phyloP scores from a whole-genome alignment of 2,888 invertebrate genomes.

The Rosalia funebris region DNA sequence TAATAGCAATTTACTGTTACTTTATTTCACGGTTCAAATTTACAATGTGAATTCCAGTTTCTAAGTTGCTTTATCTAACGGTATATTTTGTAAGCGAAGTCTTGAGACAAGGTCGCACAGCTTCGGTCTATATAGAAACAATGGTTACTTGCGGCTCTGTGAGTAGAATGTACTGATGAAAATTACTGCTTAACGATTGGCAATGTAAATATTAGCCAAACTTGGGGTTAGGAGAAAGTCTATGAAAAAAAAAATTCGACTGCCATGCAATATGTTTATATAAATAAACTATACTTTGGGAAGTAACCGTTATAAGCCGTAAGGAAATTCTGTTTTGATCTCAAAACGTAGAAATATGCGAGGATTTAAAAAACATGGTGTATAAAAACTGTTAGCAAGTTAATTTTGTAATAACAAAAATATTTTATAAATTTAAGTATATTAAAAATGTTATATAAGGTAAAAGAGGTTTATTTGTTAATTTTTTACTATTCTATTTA shows the following conservation, averaged over 20 bases:
- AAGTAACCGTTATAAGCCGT: neutral
- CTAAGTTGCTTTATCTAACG: slow-evolving; percentile 45
- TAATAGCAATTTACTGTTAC: slow-evolving; percentile 46
- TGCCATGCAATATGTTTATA: neutral
- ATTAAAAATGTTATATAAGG: too few species aligned
- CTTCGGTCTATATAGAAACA: slow-evolving; percentile 5
- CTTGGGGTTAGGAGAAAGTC: neutral
- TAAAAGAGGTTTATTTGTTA: too few species aligned
- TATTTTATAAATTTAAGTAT: too few species aligned
- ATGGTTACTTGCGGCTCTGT: neutral
- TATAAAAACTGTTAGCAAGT: too few species aligned
- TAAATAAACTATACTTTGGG: neutral
- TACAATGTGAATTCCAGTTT: slow-evolving; percentile 47
- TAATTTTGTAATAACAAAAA: too few species aligned
- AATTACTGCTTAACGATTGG: neutral
- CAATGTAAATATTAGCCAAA: slow-evolving; percentile 1
- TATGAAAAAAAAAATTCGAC: neutral
- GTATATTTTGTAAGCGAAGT: slow-evolving; percentile 41
- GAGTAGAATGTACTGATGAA: slow-evolving; percentile 1
- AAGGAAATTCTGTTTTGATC: neutral
- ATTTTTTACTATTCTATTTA: too few species aligned
- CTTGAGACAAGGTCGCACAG: slow-evolving; percentile 37
- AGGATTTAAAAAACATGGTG: too few species aligned
- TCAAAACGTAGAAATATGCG: too few species aligned
- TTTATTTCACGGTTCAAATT: slow-evolving; percentile 48